Evolutionary conservation across 1,140 invertebrate genomes (phyloP), one percentile per base, ranked within the genome.

Genomic region (Hylaeus volcanicus): DNA sequence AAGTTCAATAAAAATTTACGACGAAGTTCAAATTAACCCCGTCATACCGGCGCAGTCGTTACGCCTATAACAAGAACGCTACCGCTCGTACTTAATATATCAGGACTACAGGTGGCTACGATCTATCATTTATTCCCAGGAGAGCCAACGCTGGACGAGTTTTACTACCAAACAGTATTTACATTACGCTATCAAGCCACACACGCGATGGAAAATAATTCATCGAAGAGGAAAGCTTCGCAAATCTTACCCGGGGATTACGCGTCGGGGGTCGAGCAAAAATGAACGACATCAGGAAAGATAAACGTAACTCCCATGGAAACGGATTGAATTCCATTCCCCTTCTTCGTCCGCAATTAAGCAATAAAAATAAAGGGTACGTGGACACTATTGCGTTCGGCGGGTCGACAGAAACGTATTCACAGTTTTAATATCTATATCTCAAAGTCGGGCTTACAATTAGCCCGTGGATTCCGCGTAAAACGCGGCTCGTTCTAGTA

Each of bases 401-500:
- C 61, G 1, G 41, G 48, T 48, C 56, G 69, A 58, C 55, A 14
- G n/a, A 83, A 60, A 58, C 60, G 51, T 58, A 48, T 48, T 73
- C 64, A 39, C 61, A 15, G 48, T 5, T 9, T n/a, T 39, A 8
- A 43, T 69, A 58, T 60, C 41, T 45, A 8, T 11, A 15, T 15
- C 12, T 53, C n/a, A 73, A 56, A 39, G 41, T 37, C 39, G 37
- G n/a, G 41, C 37, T 55, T 37, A 55, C 78, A 74, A 80, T 84
- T 66, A 66, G 58, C 11, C 26, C 60, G 1, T n/a, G 14, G 45
- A 55, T 51, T 66, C 14, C 12, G 11, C 37, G 60, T 43, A 9
- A 51, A 56, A 80, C 69, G 8, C 26, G 61, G 51, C 26, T 43
- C 55, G 39, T 64, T 45, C 41, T 9, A 26, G 48, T n/a, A 41